Evolutionary conservation across 2,797 vertebrate species (phyloP).

Genomic region (Carcharodon carcharias): DNA sequence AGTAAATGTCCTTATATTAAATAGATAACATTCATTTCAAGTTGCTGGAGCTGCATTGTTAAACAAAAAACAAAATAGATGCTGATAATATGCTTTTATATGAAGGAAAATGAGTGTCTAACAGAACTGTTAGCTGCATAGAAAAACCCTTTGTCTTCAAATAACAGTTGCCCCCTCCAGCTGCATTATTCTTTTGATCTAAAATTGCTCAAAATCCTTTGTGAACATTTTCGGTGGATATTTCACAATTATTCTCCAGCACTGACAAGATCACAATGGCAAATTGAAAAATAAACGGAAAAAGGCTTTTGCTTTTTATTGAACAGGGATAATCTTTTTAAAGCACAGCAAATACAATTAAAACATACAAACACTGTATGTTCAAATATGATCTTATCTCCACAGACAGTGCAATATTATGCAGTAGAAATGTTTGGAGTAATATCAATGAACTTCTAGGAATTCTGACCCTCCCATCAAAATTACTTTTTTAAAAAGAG

Average conservation of each 20-base stretch:
- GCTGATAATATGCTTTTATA: neutral
- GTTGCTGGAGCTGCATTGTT: neutral
- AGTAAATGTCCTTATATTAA: neutral
- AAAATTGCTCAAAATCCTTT: conserved; percentile 66
- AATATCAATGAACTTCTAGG: neutral
- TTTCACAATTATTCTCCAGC: conserved; percentile 54
- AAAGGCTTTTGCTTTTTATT: conserved; percentile 44
- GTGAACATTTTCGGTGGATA: conserved; percentile 61
- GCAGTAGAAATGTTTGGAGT: neutral
- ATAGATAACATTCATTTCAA: neutral
- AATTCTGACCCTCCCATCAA: neutral
- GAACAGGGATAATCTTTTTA: conserved; percentile 42
- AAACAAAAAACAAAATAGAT: neutral
- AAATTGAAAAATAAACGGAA: conserved; percentile 46
- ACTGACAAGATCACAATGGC: conserved; percentile 48
- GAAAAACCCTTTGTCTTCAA: conserved; percentile 51
- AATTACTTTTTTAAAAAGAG: neutral
- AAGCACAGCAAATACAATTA: neutral
- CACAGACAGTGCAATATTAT: neutral
- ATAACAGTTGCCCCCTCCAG: conserved; percentile 58
- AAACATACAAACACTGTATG: neutral
- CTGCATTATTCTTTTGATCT: conserved; percentile 62
- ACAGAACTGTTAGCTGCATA: conserved; percentile 49
- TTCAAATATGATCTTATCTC: neutral
- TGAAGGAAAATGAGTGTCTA: conserved; percentile 41